Percentiles rank a stretch among this genome's conserved stretches.
Evolutionary conservation across 2,888 invertebrate species (phyloP).

Genomic region (Uropetala carovei): DNA sequence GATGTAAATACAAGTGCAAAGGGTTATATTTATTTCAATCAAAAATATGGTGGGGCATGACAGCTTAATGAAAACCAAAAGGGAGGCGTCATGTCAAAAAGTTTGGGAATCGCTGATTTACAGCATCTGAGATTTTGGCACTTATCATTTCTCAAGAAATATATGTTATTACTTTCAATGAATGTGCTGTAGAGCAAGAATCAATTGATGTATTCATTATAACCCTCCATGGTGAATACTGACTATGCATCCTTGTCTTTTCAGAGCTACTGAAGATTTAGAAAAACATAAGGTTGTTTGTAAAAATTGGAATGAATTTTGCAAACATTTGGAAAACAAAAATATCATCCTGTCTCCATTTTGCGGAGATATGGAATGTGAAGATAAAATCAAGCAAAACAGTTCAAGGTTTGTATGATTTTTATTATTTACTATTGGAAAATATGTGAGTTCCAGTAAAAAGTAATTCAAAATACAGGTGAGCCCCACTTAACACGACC

Average conservation of each 20-base stretch:
- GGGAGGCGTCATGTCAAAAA: too few species aligned
- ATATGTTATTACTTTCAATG: too few species aligned
- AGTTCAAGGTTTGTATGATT: slow-evolving; percentile 85
- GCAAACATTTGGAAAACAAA: slow-evolving; percentile 87
- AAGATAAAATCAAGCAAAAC: slow-evolving; percentile 96
- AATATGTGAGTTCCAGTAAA: not conserved
- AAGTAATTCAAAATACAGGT: too few species aligned
- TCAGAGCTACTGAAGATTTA: slow-evolving; percentile 87
- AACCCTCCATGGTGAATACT: not conserved
- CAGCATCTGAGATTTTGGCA: not conserved
- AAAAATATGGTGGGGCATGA: too few species aligned
- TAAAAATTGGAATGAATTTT: slow-evolving; percentile 90
- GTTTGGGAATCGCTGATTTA: slow-evolving; percentile 36
- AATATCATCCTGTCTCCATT: slow-evolving; percentile 96
- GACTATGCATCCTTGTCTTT: slow-evolving; percentile 68
- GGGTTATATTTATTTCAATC: too few species aligned
- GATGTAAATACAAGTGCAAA: too few species aligned
- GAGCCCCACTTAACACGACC: too few species aligned
- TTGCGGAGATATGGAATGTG: slow-evolving; percentile 93
- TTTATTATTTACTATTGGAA: not conserved
- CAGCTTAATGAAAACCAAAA: too few species aligned
- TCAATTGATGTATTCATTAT: too few species aligned
- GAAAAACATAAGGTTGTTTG: slow-evolving; percentile 84
- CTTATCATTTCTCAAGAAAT: slow-evolving; percentile 65
- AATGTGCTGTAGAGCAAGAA: too few species aligned